Evolutionary conservation across 2,888 invertebrate species (phyloP), one percentile per base, ranked within the genome.

Genomic region (Nemoura dubitans): DNA sequence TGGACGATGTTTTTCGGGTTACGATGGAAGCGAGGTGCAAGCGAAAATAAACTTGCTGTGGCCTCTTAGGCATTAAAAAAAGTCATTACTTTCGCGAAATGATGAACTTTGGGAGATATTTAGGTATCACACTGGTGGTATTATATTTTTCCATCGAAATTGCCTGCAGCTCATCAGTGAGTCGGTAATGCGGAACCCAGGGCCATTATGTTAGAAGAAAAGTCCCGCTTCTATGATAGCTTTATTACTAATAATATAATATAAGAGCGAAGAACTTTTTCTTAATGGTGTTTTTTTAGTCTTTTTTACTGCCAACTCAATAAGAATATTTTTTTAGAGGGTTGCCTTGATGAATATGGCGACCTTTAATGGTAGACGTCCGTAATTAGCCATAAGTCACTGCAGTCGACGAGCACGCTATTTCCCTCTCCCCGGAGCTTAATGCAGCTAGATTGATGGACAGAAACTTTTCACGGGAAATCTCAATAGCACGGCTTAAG

Each of bases 341-440:
- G 26, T 43, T 84, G 14, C 14, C 85, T 84, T 88, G 88, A 88
- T 88, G 88, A 88, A 84, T 85, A 87, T 36, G 85, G 85, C 85
- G 87, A 88, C 88, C 88, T 88, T 88, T 88, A 88, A 88, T 88
- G 87, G 86, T 42, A 85, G 76, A 59, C 76, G 29, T 59, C 26
- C 14, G 84, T 76, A 84, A 84, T 84, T 84, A 84, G 84, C 84
- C 59, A 84, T 84, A 84, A 84, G 84, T 84, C 84, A 84, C 42
- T 10, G 83, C n/a, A n/a, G n/a, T 2, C 83, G 36, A 26, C 83
- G 42, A 21, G 78, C 78, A 59, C 59, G 59, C 59, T 59, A 59
- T 59, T 59, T 59, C 59, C 59, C 59, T 59, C 59, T 59, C 59
- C 59, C 14, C 6, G 14, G 59, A 59, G 59, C 59, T 59, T 59